Evolutionary conservation across 2,113 vertebrate genomes (phyloP).

Genomic region (Meles meles): DNA sequence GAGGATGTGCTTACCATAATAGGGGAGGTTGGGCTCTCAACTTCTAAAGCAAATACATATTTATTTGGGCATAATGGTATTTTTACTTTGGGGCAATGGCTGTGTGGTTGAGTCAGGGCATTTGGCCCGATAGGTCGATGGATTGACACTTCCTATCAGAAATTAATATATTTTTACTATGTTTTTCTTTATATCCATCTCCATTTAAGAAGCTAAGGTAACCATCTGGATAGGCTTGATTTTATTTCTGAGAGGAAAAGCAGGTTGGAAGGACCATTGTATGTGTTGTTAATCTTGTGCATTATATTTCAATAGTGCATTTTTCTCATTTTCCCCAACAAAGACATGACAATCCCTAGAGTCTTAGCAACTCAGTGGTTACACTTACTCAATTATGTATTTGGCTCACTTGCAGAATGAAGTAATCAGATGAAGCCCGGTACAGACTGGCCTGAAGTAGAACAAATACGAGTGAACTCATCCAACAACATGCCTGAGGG

Average conservation of each 20-base stretch:
- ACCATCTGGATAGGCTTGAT: not conserved
- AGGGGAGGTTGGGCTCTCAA: not conserved
- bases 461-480: constrained; percentile 37
- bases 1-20: not conserved
- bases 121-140: not conserved
- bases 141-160: not conserved
- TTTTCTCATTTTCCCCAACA: constrained; percentile 35
- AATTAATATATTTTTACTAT: not conserved
- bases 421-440: constrained; percentile 47
- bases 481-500: not conserved
- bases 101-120: not conserved
- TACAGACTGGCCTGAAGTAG: constrained; percentile 8
- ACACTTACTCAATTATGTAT: constrained; percentile 52
- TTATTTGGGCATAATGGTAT: not conserved
- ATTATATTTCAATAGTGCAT: constrained; percentile 21
- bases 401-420: constrained; percentile 52
- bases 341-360: constrained; percentile 27
- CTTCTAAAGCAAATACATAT: not conserved
- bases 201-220: not conserved
- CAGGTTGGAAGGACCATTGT: not conserved
- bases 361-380: constrained; percentile 26
- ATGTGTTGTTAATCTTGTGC: not conserved
- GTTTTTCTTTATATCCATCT: not conserved
- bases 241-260: not conserved
- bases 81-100: not conserved